Percentiles rank a stretch among this genome's conserved stretches.
Conservation (phyloP, 2,888 invertebrate genomes). For the Gymnocheta viridis region DNA sequence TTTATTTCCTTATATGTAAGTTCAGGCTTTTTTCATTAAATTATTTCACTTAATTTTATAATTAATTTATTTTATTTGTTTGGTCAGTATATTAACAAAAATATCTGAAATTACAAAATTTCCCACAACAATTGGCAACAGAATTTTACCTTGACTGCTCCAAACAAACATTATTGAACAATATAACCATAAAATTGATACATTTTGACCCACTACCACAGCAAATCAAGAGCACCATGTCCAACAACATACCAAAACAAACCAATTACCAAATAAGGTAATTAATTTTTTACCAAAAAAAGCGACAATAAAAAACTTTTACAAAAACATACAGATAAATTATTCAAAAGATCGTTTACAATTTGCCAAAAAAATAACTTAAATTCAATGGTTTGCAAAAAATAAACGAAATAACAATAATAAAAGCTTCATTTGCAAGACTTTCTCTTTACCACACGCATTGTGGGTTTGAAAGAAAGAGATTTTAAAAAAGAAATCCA, state of each 20-base stretch:
- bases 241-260: not conserved
- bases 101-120: conserved; percentile 14
- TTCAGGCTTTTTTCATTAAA: not conserved
- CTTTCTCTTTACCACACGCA: conserved; percentile 61
- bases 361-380: not conserved
- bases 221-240: conserved; percentile 33
- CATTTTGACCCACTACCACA: conserved; percentile 44
- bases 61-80: not conserved
- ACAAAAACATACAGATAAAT: conserved; percentile 28
- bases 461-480: not conserved
- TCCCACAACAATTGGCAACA: conserved; percentile 15
- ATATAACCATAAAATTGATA: conserved; percentile 40
- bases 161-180: not conserved
- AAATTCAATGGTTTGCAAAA: conserved; percentile 18
- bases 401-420: not conserved
- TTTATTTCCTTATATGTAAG: conserved; percentile 3
- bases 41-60: conserved; percentile 14
- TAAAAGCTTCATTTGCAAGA: not conserved
- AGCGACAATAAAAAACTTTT: not conserved
- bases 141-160: conserved; percentile 29
- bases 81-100: conserved; percentile 23
- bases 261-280: conserved; percentile 50
- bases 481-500: not conserved
- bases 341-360: conserved; percentile 31
- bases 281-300: conserved; percentile 37